Evolutionary conservation across 2,113 vertebrate species (phyloP).

Genomic region (Pelobates fuscus): DNA sequence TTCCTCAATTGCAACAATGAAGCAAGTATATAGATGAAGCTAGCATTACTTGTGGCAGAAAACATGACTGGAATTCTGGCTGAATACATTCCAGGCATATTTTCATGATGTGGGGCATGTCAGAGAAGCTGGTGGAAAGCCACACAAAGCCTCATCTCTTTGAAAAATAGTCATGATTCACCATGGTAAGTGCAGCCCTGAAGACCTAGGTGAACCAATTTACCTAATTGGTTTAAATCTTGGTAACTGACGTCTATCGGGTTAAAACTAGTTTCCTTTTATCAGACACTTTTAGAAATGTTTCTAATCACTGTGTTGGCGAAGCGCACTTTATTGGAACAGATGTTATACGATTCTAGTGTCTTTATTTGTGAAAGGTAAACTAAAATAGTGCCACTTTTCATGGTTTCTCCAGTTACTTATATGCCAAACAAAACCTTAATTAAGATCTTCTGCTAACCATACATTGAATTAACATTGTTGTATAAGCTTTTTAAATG

Average conservation of each 20-base stretch:
- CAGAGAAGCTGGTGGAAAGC: conserved; percentile 25
- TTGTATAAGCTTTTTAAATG: too few species aligned
- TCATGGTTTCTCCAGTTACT: too few species aligned
- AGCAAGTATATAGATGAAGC: conserved; percentile 34
- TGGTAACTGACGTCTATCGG: not conserved
- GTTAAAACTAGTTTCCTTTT: too few species aligned
- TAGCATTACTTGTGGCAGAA: conserved; percentile 33
- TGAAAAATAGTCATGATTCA: conserved; percentile 9
- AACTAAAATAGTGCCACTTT: too few species aligned
- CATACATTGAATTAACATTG: too few species aligned
- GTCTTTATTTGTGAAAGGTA: too few species aligned
- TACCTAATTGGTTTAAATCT: not conserved
- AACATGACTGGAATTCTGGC: conserved; percentile 36
- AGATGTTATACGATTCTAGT: too few species aligned
- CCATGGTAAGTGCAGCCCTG: not conserved
- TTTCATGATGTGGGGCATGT: conserved; percentile 41
- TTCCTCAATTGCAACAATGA: conserved; percentile 20
- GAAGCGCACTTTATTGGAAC: too few species aligned
- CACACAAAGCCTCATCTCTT: conserved; percentile 38
- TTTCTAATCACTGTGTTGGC: too few species aligned
- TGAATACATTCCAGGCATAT: conserved; percentile 39
- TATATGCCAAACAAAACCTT: too few species aligned
- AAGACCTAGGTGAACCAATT: not conserved
- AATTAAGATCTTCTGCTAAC: too few species aligned
- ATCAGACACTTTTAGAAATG: too few species aligned